Evolutionary conservation across 2,113 vertebrate species (phyloP), one percentile per base, ranked within the genome.

Genomic region (Anarhynchus alexandrinus): DNA sequence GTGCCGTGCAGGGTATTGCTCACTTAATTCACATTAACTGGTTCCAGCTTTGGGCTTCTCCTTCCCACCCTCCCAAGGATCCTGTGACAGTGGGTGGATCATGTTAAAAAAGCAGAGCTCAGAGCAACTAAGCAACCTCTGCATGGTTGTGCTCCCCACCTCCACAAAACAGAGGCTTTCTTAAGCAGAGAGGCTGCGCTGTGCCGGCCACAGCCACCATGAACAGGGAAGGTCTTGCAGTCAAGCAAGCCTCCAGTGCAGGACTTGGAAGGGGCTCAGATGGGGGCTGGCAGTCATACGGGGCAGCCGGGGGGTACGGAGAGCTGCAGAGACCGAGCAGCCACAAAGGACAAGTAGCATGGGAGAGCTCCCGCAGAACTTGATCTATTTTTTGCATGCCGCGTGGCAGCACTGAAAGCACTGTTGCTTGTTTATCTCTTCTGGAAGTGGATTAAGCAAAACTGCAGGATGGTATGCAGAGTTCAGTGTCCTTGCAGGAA

Each of bases 351-450:
- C 45, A 78, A 93, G 43, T 15, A 93, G 57, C 27, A 76, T 4
- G 27, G 43, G 38, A 84, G 47, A 93, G 47, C 36, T 82, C 52
- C 66, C 82, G 52, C 49, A 65, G 62, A 93, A 72, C 43, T 54
- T 72, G 55, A 59, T 52, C 21, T 87, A 21, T 32, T 65, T 83
- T 94, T 55, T 58, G 34, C 20, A 11, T 49, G 22, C 61, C 85
- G 73, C 45, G 40, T 58, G 66, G 74, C 58, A 88, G 62, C 49
- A 65, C 27, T 59, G 86, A 79, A 91, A 90, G 84, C 65, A 32
- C 40, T 52, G 12, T 12, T 57, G 65, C 82, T 69, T 85, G 73
- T 89, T 95, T 91, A 77, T 82, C 71, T 73, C 82, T 88, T 86
- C 71, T 67, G 64, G 55, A 92, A 88, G 59, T 42, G 45, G 36